Conservation (phyloP, 2,113 vertebrate species). For the Lethenteron reissneri region DNA sequence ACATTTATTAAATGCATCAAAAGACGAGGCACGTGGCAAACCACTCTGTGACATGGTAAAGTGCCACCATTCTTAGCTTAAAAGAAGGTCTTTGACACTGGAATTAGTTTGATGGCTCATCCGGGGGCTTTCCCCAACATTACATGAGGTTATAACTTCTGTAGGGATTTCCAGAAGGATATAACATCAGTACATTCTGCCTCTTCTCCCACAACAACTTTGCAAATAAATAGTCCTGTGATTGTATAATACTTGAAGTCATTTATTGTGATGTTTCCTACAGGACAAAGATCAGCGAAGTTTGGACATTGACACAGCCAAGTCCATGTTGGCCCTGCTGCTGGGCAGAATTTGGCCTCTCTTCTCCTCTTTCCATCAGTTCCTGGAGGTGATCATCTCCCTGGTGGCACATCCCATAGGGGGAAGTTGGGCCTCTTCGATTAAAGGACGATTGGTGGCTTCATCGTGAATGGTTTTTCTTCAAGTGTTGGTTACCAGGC, state of each 20-base stretch:
- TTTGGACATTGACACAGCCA: constrained; percentile 96
- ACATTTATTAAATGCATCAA: no score
- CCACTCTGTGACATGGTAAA: no score
- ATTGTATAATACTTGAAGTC: neutral
- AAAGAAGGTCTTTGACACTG: no score
- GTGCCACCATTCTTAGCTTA: no score
- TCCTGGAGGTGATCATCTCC: constrained; percentile 57
- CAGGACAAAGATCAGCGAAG: constrained; percentile 99
- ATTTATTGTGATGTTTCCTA: constrained; percentile 11
- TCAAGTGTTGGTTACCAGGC: neutral
- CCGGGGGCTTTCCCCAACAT: no score
- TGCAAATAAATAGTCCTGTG: neutral
- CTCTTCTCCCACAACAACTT: no score
- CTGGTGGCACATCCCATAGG: neutral
- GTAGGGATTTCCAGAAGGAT: no score
- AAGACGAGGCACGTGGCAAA: no score
- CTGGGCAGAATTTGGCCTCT: constrained; percentile 95
- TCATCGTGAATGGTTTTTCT: neutral
- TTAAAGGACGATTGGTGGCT: neutral
- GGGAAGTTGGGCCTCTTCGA: neutral
- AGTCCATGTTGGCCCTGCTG: constrained; percentile 95
- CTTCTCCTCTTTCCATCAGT: constrained; percentile 96
- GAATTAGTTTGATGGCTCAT: no score
- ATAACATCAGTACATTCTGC: no score
- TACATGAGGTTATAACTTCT: no score